phyloP scores from a whole-genome alignment of 2,113 vertebrate species.

The Callorhinus ursinus region DNA sequence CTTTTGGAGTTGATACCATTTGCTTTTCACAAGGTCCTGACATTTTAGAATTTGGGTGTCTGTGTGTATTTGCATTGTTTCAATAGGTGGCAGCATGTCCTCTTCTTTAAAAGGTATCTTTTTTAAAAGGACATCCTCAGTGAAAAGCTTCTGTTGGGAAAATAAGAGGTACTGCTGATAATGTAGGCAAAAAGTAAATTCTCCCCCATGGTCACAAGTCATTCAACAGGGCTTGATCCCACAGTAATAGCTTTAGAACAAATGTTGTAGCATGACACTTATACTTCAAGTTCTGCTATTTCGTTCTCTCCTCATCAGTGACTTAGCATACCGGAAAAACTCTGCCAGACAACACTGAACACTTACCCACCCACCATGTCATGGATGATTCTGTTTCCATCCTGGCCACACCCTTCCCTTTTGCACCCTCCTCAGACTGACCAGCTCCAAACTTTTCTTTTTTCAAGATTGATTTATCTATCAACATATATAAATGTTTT shows the following conservation, averaged over 20 bases:
- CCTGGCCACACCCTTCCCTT: not conserved
- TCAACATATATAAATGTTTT: not conserved
- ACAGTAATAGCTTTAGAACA: not conserved
- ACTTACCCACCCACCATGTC: not conserved
- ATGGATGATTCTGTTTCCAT: not conserved
- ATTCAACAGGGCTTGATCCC: not conserved
- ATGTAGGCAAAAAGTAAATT: not conserved
- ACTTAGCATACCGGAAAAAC: not conserved
- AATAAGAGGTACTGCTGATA: not conserved
- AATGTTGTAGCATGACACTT: not conserved
- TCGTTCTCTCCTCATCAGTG: not conserved
- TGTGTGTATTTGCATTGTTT: not conserved
- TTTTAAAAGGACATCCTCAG: not conserved
- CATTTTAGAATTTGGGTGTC: not conserved
- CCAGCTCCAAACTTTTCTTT: not conserved
- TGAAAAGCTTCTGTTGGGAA: not conserved
- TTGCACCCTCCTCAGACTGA: not conserved
- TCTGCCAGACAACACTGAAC: not conserved
- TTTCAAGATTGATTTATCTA: not conserved
- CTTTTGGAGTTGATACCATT: not conserved
- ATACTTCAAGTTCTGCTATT: not conserved
- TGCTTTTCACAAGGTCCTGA: not conserved
- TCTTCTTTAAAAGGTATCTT: slow-evolving; percentile 10
- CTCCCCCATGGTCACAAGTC: not conserved
- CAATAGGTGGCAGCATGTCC: slow-evolving; percentile 70